A percentile compares a stretch with the other conserved stretches of the same genome.
These are phyloP conservation scores for Drosophila borborema DNA, from an alignment of 2,888 invertebrate species.

Conservation along the genomic window DNA sequence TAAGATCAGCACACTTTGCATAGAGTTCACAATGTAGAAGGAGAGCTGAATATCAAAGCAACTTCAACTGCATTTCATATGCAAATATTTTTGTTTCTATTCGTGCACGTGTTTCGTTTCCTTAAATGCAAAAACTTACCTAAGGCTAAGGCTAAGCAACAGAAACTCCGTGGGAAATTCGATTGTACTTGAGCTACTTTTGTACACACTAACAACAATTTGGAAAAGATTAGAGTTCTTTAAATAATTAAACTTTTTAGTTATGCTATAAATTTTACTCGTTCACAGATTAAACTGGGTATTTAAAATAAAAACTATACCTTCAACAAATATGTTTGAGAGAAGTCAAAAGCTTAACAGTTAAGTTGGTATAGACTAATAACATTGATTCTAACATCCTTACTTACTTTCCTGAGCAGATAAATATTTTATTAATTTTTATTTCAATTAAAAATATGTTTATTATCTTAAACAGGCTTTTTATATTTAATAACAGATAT, in stretches of 20 bases:
- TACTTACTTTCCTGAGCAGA: no score
- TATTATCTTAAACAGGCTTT: no score
- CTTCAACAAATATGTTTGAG: no score
- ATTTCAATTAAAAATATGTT: no score
- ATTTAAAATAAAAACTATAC: neutral
- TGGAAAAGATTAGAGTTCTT: neutral
- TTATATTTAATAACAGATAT: no score
- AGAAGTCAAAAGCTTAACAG: no score
- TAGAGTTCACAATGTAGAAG: neutral
- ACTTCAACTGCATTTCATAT: conserved; percentile 28
- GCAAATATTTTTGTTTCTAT: conserved; percentile 32
- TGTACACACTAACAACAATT: neutral
- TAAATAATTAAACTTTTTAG: no score
- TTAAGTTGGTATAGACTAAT: no score
- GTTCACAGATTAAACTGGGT: neutral
- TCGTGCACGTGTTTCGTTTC: conserved; percentile 51
- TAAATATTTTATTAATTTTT: no score
- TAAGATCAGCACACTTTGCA: conserved; percentile 9
- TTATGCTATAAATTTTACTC: neutral
- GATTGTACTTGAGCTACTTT: neutral
- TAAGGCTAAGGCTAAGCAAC: neutral
- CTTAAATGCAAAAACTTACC: neutral
- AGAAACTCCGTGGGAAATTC: neutral
- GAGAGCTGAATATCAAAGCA: conserved; percentile 1
- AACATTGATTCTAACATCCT: no score